Conservation (phyloP, 2,113 vertebrate genomes). For the Paedocypris sp. region DNA sequence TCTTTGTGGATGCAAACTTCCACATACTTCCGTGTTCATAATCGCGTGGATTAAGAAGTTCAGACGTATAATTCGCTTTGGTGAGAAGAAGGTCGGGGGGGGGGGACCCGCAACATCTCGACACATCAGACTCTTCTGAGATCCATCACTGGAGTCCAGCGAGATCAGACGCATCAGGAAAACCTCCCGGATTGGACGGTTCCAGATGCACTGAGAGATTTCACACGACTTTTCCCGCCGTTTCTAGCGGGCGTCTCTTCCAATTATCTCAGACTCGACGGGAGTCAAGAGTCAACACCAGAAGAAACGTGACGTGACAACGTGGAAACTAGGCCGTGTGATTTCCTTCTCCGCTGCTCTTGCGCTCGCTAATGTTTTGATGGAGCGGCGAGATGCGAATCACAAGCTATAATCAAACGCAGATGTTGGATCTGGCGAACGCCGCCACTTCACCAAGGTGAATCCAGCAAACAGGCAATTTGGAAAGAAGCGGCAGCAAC, state of each 20-base stretch:
- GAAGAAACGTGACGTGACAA: slow-evolving; percentile 23
- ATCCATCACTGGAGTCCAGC: no score
- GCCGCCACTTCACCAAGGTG: slow-evolving; percentile 29
- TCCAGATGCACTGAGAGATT: no score
- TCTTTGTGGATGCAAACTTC: no score
- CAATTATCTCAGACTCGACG: slow-evolving; percentile 3
- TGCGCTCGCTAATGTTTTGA: background rate
- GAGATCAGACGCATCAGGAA: no score
- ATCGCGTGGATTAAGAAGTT: no score
- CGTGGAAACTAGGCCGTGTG: background rate
- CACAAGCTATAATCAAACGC: slow-evolving; percentile 42
- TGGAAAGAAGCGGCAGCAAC: slow-evolving; percentile 21
- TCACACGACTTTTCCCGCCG: background rate
- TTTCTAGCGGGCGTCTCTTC: slow-evolving; percentile 15
- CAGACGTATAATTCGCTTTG: no score
- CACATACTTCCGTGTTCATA: no score
- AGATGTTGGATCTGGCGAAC: slow-evolving; percentile 32
- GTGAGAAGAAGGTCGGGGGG: no score
- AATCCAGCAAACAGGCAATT: slow-evolving; percentile 43
- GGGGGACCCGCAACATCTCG: no score
- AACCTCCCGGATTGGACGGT: no score
- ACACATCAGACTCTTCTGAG: no score
- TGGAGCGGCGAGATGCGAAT: slow-evolving; percentile 29
- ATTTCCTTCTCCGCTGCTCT: background rate
- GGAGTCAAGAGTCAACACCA: slow-evolving; percentile 12